Evolutionary conservation across 1,140 invertebrate genomes (phyloP).

Genomic region (Bursaphelenchus mucronatus): DNA sequence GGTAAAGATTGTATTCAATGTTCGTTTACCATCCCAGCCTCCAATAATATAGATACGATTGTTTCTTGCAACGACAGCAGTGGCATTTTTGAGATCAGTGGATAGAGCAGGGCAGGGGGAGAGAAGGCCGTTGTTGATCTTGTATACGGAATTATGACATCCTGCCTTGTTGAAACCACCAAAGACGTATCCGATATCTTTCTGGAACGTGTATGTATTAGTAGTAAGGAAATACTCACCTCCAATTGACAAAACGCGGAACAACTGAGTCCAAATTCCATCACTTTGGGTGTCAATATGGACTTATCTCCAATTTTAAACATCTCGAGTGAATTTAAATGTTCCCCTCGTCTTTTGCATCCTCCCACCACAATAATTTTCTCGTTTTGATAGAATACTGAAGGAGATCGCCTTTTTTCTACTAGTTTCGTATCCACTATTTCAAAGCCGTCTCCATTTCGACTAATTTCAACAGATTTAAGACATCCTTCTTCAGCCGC

Average conservation of each 20-base stretch:
- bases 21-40: slow-evolving; percentile 28
- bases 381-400: background rate
- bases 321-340: slow-evolving; percentile 15
- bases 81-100: slow-evolving; percentile 28
- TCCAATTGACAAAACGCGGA: slow-evolving; percentile 18
- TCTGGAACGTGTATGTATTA: slow-evolving; percentile 12
- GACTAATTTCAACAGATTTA: slow-evolving; percentile 9
- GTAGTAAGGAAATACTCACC: slow-evolving; percentile 2
- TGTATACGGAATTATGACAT: slow-evolving; percentile 12
- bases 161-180: slow-evolving; percentile 28
- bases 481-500: slow-evolving; percentile 16
- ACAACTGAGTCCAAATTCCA: slow-evolving; percentile 12
- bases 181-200: slow-evolving; percentile 10
- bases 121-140: background rate
- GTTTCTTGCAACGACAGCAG: slow-evolving; percentile 13
- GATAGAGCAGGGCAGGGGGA: background rate
- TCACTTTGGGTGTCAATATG: too few species aligned
- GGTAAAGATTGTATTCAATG: slow-evolving; percentile 25
- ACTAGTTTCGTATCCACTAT: slow-evolving; percentile 4
- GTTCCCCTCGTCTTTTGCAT: background rate
- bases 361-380: slow-evolving; percentile 14
- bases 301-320: slow-evolving; percentile 14
- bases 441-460: slow-evolving; percentile 6
- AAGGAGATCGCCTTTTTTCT: slow-evolving; percentile 9
- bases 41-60: slow-evolving; percentile 22